Evolutionary conservation across 2,113 vertebrate species (phyloP).

Genomic region (Xenotilapia leptura): DNA sequence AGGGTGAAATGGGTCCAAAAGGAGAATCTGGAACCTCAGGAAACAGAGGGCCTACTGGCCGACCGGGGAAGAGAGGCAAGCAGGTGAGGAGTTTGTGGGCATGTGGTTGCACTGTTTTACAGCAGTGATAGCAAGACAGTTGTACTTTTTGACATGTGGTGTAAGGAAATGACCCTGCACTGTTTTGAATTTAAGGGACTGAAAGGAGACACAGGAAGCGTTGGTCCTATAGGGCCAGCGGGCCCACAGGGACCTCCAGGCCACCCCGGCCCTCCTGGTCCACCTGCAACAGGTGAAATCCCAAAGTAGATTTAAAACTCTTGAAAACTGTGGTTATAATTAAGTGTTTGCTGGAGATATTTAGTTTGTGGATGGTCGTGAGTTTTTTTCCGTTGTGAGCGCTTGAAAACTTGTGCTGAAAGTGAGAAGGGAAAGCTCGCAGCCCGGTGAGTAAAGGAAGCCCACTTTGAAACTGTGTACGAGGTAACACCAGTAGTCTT

Average conservation of each 20-base stretch:
- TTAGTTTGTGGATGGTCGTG: background rate
- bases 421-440: background rate
- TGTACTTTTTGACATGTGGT: background rate
- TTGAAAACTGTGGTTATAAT: background rate
- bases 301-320: background rate
- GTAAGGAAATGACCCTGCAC: background rate
- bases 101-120: background rate
- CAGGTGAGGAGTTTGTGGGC: slow-evolving; percentile 70
- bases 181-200: slow-evolving; percentile 73
- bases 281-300: slow-evolving; percentile 79
- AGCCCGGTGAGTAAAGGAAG: background rate
- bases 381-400: background rate
- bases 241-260: slow-evolving; percentile 86
- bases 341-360: background rate
- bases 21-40: slow-evolving; percentile 87
- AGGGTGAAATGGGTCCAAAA: slow-evolving; percentile 98
- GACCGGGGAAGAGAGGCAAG: slow-evolving; percentile 95
- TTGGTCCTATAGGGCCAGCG: slow-evolving; percentile 81
- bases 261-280: slow-evolving; percentile 83
- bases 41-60: slow-evolving; percentile 90
- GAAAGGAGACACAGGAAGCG: slow-evolving; percentile 81
- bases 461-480: slow-evolving; percentile 16
- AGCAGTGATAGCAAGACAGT: background rate
- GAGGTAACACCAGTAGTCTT: slow-evolving; percentile 28
- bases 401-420: background rate